Base-by-base conservation (phyloP, 1,140 invertebrate species). In the Mycetomoellerius zeteki region DNA sequence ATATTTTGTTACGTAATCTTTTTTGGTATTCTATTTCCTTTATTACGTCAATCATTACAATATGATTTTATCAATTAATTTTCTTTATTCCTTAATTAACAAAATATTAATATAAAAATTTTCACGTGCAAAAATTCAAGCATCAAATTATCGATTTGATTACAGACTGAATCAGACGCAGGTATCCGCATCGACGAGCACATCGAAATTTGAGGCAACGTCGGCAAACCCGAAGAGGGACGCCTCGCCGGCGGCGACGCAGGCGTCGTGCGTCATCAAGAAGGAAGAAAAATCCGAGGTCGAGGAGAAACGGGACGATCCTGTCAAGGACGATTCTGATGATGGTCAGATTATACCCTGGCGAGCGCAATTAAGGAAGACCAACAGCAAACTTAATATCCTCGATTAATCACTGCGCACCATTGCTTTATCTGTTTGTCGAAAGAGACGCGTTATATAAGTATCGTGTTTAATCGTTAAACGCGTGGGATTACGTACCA, bases 351-450 rank as follows among this genome's bases (percentile, higher is more conserved):
- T 98, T 67, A 98, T 98, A 56, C 98, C 98, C 0, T 98, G 98
- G 98, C 96, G 98, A 92, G 97, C 98, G 21, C 98, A 98, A 93
- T 95, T 98, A 56, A 96, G 98, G 90, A 98, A 98, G 95, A 98
- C 98, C 3, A 98, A 98, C 93, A 98, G 98, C 95, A 98, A 97
- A 91, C 95, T 98, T 24, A 98, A 97, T 93, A 96, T 98, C 87
- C 95, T 97, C 86, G 97, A 97, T 94, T 97, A 95, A 94, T 30
- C 24, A 19, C 33, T 19, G 27, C n/a, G 14, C 52, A 60, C 10
- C 8, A 10, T 43, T 43, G 56, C 8, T 56, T 81, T n/a, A 37
- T 54, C 8, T 14, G 16, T 81, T 81, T 81, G 5, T 71, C n/a
- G 19, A 47, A 76, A 64, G 30, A 85, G n/a, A 77, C 16, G 27